Evolutionary conservation across 2,888 invertebrate genomes (phyloP).

Genomic region (Chymomyza amoena): DNA sequence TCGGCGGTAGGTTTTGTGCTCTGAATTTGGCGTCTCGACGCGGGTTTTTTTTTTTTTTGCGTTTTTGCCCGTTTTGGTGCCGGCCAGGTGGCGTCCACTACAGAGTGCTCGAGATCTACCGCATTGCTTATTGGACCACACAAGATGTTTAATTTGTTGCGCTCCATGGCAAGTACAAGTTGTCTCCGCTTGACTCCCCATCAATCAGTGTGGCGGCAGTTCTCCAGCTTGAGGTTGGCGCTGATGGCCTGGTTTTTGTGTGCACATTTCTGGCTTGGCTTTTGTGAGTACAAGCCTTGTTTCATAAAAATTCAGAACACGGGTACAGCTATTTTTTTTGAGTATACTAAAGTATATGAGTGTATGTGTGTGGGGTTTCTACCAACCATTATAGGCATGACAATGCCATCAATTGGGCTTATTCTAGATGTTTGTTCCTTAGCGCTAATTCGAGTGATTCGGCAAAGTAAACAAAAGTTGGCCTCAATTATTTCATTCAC

Average conservation of each 20-base stretch:
- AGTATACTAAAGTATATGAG: constrained; percentile 11
- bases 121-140: constrained; percentile 60
- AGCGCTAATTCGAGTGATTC: neutral
- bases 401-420: neutral
- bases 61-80: constrained; percentile 26
- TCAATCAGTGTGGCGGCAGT: constrained; percentile 52
- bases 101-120: constrained; percentile 38
- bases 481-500: neutral
- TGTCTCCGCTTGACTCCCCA: constrained; percentile 69
- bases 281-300: constrained; percentile 31
- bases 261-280: constrained; percentile 8
- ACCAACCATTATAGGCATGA: neutral
- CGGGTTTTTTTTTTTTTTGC: neutral
- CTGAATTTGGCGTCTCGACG: constrained; percentile 60
- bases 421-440: neutral
- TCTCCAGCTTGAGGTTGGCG: constrained; percentile 16
- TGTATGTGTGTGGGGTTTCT: neutral
- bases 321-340: constrained; percentile 42
- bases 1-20: constrained; percentile 33
- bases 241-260: constrained; percentile 34
- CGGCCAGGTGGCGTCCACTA: constrained; percentile 62
- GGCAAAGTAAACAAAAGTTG: neutral
- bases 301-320: constrained; percentile 68
- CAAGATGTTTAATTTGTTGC: constrained; percentile 72
- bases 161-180: constrained; percentile 53